phyloP scores from a whole-genome alignment of 2,113 vertebrate species.

The Pungitius pungitius region DNA sequence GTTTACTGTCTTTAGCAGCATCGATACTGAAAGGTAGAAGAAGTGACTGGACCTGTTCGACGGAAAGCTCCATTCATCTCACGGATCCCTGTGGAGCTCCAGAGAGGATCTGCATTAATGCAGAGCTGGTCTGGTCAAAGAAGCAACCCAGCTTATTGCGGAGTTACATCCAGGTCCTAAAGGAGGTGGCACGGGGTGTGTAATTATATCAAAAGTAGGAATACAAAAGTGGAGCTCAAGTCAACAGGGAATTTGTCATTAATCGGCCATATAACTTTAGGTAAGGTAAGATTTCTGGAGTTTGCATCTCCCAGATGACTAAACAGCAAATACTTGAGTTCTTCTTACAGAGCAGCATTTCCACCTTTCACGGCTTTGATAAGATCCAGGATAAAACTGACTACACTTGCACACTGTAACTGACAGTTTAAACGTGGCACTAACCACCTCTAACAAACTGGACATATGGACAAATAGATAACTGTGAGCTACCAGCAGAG shows the following conservation, averaged over 20 bases:
- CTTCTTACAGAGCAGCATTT: neutral
- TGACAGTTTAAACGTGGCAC: neutral
- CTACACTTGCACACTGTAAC: neutral
- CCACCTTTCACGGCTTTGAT: neutral
- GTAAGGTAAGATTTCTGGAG: neutral
- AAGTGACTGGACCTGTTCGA: constrained; percentile 78
- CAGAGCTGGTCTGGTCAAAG: constrained; percentile 77
- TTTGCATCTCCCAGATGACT: neutral
- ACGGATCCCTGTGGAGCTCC: constrained; percentile 77
- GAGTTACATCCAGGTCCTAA: constrained; percentile 82
- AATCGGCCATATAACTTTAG: neutral
- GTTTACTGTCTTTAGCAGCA: constrained; percentile 15
- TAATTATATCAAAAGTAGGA: neutral
- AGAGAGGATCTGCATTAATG: constrained; percentile 80
- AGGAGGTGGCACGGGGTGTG: neutral
- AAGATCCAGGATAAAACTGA: constrained; percentile 4
- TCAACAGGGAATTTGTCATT: too few relatives aligned
- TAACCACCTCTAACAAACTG: constrained; percentile 16
- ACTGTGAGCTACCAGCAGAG: too few relatives aligned
- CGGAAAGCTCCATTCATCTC: constrained; percentile 79
- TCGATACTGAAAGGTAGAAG: neutral
- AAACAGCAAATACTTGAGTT: neutral
- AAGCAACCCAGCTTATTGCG: constrained; percentile 74
- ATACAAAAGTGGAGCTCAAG: neutral
- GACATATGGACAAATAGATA: neutral